These are phyloP conservation scores for Erythrocercus mccallii DNA, from an alignment of 2,113 vertebrate genomes.

Conservation along the genomic window DNA sequence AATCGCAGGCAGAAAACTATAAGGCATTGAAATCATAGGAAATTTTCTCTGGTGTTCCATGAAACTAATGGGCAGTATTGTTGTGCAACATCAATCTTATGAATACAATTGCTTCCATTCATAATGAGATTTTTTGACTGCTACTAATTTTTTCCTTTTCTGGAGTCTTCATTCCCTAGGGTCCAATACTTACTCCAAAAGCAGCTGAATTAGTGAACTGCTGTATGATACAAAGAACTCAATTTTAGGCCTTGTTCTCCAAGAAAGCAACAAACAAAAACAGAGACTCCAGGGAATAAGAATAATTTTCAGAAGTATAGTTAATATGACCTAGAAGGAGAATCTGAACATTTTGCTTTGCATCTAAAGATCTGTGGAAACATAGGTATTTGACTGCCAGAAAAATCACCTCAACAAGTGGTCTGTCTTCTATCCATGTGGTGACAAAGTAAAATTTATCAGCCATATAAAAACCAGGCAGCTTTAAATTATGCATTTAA, in stretches of 20 bases:
- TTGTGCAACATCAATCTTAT: background rate
- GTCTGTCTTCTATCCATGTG: rapidly evolving
- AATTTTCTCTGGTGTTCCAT: background rate
- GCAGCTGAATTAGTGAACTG: background rate
- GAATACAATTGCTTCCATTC: background rate
- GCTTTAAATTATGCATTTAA: background rate
- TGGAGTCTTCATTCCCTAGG: background rate
- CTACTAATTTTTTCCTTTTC: background rate
- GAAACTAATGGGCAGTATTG: background rate
- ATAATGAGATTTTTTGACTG: background rate
- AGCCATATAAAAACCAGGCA: background rate
- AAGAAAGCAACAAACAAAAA: background rate
- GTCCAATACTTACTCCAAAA: background rate
- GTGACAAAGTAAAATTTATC: background rate
- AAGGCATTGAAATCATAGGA: background rate
- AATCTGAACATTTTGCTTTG: background rate
- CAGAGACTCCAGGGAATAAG: background rate
- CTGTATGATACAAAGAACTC: rapidly evolving
- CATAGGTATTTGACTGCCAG: background rate
- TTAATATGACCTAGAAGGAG: background rate
- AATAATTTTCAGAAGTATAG: background rate
- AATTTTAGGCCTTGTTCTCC: background rate
- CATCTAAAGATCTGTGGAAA: background rate
- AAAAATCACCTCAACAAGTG: background rate
- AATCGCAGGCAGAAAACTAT: background rate